Conservation (phyloP, 2,888 invertebrate genomes). For the Chalcosyrphus nemorum region DNA sequence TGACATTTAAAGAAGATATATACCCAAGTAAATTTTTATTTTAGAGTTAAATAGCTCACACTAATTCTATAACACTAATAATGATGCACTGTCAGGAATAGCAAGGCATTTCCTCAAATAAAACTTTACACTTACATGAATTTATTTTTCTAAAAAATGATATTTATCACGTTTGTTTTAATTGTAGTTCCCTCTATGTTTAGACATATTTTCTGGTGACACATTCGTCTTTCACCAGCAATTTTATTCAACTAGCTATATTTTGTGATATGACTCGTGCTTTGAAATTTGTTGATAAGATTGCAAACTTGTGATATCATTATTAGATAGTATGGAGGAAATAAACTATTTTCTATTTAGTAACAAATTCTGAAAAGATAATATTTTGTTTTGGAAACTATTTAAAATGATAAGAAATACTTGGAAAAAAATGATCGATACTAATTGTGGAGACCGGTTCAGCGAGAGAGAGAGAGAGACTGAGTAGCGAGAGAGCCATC, state of each 20-base stretch:
- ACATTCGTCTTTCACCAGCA: not conserved
- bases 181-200: not conserved
- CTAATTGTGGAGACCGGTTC: no score
- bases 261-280: not conserved
- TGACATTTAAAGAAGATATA: no score
- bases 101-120: no score
- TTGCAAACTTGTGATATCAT: conserved; percentile 10
- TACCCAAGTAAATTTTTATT: no score
- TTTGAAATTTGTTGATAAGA: conserved; percentile 36
- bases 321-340: not conserved
- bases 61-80: no score
- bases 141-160: not conserved
- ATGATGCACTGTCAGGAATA: no score
- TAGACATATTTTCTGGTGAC: not conserved
- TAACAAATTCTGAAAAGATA: not conserved
- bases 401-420: not conserved
- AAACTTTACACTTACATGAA: not conserved
- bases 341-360: not conserved
- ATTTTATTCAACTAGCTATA: conserved; percentile 8
- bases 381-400: not conserved
- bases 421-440: no score
- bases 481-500: no score
- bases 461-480: no score
- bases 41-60: no score
- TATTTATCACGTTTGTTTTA: not conserved